Base-by-base conservation (phyloP, 2,113 vertebrate genomes). In the Oreocharis arfaki region DNA sequence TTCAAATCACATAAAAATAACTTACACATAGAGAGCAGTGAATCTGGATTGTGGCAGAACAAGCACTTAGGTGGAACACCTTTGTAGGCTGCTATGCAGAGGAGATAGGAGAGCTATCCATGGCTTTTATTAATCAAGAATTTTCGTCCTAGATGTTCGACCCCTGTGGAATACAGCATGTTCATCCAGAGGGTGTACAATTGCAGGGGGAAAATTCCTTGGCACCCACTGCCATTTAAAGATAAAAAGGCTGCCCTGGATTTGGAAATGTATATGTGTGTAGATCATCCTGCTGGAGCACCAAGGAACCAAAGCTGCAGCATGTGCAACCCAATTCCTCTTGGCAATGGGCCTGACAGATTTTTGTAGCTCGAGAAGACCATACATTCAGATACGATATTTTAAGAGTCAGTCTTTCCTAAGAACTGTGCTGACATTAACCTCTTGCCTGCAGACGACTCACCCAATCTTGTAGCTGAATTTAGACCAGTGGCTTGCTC, bases 341-440 rank as follows among this genome's bases (percentile, higher is more conserved):
- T 88, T 96, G 95, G 96, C 96, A 84, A 77, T 1, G 5, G 24
- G 69, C 92, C 84, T 94, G 49, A 47, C 57, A 77, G 81, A 93
- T 96, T 96, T 97, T 88, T 97, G 93, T 94, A 93, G 73, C 35
- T 82, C 5, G 11, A 96, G 89, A 95, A 92, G 84, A 91, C 37
- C 85, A n/a, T 93, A 28, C 84, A 87, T 93, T 93, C 71, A 84
- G 78, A 94, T 69, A 50, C 27, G 79, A 35, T 96, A 96, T 96
- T 97, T 96, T 93, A 92, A 88, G 90, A 93, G 61, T 33, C 80
- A 91, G 49, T 68, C 87, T 91, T 89, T 95, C 63, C 83, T 85
- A 87, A 89, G 90, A 87, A 71, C 76, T 71, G 57, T 2, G 8
- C 76, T 97, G 65, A 81, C 92, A 96, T 90, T 95, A 92, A 95